Evolutionary conservation across 2,113 vertebrate species (phyloP).

Genomic region (Bostrychus sinensis): DNA sequence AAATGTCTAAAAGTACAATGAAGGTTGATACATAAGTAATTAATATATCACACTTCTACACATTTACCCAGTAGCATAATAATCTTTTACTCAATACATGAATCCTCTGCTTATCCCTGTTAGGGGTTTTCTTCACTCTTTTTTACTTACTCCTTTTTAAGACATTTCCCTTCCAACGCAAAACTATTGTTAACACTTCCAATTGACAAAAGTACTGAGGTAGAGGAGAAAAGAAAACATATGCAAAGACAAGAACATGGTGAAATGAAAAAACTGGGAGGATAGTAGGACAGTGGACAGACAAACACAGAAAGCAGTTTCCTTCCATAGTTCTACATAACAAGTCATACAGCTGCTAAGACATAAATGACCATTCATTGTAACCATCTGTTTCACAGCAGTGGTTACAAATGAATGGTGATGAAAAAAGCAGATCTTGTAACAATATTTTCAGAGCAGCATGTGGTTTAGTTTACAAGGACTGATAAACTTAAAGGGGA

Average conservation of each 20-base stretch:
- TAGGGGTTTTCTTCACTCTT: too few species aligned
- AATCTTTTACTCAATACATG: too few species aligned
- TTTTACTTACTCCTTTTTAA: neutral
- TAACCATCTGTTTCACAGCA: slow-evolving; percentile 44
- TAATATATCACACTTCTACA: too few species aligned
- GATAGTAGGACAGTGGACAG: slow-evolving; percentile 38
- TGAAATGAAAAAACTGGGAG: slow-evolving; percentile 10
- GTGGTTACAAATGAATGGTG: slow-evolving; percentile 55
- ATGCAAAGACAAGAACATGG: neutral
- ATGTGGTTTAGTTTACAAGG: neutral
- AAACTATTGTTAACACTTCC: neutral
- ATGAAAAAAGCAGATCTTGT: slow-evolving; percentile 71
- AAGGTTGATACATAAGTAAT: too few species aligned
- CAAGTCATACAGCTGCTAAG: slow-evolving; percentile 13
- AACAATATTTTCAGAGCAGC: slow-evolving; percentile 48
- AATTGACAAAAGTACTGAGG: neutral
- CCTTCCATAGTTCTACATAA: slow-evolving; percentile 36
- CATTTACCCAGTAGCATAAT: too few species aligned
- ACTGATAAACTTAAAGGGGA: neutral
- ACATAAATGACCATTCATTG: slow-evolving; percentile 34
- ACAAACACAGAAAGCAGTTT: slow-evolving; percentile 28
- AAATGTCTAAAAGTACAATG: too few species aligned
- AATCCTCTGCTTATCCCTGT: too few species aligned
- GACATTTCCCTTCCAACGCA: neutral
- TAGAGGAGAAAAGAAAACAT: slow-evolving; percentile 58